These are phyloP conservation scores for Pristis pectinata DNA, from an alignment of 2,797 vertebrate species.

Conservation along the genomic window DNA sequence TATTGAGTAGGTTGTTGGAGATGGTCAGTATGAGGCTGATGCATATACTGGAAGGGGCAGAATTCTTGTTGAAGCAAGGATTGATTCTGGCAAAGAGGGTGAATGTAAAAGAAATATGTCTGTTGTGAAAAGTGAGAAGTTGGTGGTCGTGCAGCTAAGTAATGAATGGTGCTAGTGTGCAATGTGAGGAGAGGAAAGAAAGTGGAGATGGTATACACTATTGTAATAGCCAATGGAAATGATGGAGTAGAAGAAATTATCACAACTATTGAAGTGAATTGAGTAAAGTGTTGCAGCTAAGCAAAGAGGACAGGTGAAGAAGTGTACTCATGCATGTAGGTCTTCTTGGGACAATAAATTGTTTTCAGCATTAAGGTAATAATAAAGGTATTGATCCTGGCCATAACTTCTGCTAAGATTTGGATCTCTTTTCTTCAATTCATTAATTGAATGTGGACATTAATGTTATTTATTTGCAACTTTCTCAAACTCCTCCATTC, in stretches of 20 bases:
- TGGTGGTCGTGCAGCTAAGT: background rate
- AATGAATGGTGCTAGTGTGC: background rate
- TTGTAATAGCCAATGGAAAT: background rate
- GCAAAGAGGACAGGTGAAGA: background rate
- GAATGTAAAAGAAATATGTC: background rate
- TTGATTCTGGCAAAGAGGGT: background rate
- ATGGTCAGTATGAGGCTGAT: background rate
- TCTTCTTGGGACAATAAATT: no score
- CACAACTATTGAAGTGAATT: no score
- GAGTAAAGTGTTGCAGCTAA: no score
- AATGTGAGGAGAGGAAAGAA: background rate
- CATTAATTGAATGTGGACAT: no score
- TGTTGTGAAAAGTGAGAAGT: background rate
- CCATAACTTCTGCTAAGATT: no score
- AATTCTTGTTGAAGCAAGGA: background rate
- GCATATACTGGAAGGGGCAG: background rate
- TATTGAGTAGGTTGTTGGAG: background rate
- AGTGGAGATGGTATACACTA: background rate
- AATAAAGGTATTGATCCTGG: no score
- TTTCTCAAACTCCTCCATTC: no score
- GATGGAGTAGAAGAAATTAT: no score
- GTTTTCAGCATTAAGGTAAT: no score
- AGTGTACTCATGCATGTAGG: background rate
- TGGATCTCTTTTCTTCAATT: no score
- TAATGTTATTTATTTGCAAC: no score